Percentiles rank a stretch among this genome's conserved stretches.
Conservation (phyloP, 53 echinoderm and acorn worm species). For the Patiria pectinifera region DNA sequence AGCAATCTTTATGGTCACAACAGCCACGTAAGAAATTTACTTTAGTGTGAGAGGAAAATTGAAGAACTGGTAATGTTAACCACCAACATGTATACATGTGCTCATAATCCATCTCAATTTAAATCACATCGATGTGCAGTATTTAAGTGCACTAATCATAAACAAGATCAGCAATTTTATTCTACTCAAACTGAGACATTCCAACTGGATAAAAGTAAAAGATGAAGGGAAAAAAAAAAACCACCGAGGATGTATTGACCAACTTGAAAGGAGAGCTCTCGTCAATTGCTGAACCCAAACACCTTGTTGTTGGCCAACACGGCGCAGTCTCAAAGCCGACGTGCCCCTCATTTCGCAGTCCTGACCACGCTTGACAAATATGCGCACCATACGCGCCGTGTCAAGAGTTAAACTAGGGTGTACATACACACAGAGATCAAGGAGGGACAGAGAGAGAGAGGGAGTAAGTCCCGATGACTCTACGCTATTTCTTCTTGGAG, state of each 20-base stretch:
- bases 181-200: not conserved
- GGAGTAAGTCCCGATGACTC: not conserved
- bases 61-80: too few relatives aligned
- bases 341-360: constrained; percentile 28
- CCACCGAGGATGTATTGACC: not conserved
- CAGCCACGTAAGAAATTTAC: too few relatives aligned
- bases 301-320: not conserved
- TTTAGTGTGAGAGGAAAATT: too few relatives aligned
- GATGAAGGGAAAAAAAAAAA: too few relatives aligned
- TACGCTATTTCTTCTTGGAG: not conserved
- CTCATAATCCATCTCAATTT: too few relatives aligned
- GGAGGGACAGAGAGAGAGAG: not conserved
- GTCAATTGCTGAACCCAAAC: not conserved
- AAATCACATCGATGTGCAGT: too few relatives aligned
- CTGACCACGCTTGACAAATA: constrained; percentile 35
- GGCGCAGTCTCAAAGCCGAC: not conserved
- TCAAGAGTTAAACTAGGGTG: not conserved
- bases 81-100: too few relatives aligned
- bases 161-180: not conserved
- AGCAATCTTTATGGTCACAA: too few relatives aligned
- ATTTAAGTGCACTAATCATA: not conserved
- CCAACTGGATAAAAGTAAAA: not conserved
- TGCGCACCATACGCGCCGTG: not conserved
- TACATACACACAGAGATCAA: not conserved
- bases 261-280: constrained; percentile 7